Percentiles rank a stretch among this genome's conserved stretches.
These are phyloP conservation scores for Sinocyclocheilus grahami DNA, from an alignment of 2,113 vertebrate genomes.

Conservation along the genomic window DNA sequence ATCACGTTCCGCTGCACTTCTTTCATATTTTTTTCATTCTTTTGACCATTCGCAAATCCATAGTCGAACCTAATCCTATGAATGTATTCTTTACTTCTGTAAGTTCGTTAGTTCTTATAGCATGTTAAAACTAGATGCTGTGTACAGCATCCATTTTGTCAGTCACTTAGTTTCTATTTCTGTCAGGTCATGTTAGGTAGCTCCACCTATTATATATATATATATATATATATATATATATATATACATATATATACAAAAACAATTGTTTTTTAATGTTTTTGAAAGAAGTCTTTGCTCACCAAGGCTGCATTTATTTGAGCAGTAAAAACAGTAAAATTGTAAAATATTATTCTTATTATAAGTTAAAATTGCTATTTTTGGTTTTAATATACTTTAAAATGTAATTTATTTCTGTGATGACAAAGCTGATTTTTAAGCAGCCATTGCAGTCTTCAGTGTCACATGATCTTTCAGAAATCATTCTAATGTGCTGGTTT, in stretches of 20 bases:
- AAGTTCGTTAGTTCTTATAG: background rate
- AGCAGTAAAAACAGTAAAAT: background rate
- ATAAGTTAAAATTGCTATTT: background rate
- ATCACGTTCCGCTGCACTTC: background rate
- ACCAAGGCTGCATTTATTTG: background rate
- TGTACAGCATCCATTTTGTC: too few relatives aligned
- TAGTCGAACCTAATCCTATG: background rate
- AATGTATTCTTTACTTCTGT: background rate
- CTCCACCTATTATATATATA: too few relatives aligned
- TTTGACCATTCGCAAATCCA: background rate
- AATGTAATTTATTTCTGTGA: too few relatives aligned
- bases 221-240: too few relatives aligned
- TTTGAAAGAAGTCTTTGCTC: background rate
- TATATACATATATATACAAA: too few relatives aligned
- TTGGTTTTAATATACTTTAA: too few relatives aligned
- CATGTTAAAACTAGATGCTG: background rate
- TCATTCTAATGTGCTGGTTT: background rate
- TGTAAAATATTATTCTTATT: background rate
- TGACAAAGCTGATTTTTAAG: too few relatives aligned
- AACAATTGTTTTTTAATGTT: too few relatives aligned
- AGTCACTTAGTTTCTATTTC: too few relatives aligned
- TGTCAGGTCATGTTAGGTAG: too few relatives aligned
- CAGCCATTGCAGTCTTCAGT: background rate
- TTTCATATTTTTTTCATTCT: conserved; percentile 1
- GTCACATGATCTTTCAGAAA: background rate